phyloP scores from a whole-genome alignment of 1,140 invertebrate genomes.

The Hypsibius dujardini region DNA sequence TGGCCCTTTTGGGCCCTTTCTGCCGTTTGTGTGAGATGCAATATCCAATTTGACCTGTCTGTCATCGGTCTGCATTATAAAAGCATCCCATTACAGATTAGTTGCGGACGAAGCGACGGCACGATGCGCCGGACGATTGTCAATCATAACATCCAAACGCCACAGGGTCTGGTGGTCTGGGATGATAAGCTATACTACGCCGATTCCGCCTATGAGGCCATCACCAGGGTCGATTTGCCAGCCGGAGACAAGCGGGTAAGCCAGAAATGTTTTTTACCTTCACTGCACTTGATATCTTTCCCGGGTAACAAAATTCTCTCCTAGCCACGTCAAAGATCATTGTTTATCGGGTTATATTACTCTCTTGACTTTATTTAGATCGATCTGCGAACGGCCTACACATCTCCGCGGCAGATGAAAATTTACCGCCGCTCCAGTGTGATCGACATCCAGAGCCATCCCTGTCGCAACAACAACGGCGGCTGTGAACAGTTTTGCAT shows the following conservation, averaged over 20 bases:
- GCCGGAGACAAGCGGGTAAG: conserved; percentile 54
- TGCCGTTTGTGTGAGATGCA: no score
- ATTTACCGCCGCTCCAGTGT: neutral
- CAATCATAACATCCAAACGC: conserved; percentile 26
- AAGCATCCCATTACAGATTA: conserved; percentile 12
- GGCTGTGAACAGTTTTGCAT: conserved; percentile 83
- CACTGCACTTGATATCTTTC: conserved; percentile 21
- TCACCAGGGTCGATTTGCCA: conserved; percentile 66
- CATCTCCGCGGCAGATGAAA: conserved; percentile 23
- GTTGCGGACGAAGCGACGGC: neutral
- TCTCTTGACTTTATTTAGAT: no score
- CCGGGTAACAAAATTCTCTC: conserved; percentile 50
- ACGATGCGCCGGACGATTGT: conserved; percentile 24
- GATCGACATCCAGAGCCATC: conserved; percentile 45
- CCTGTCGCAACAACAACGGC: conserved; percentile 67
- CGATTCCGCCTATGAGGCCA: conserved; percentile 71
- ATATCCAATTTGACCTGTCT: no score
- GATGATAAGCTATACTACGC: conserved; percentile 67
- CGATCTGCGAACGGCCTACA: conserved; percentile 28
- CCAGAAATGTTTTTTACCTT: conserved; percentile 30
- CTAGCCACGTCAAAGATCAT: no score
- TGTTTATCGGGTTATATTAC: no score
- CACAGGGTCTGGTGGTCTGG: conserved; percentile 51
- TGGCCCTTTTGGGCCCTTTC: no score
- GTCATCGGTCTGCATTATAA: no score